These are phyloP conservation scores for Frankliniella fusca DNA, from an alignment of 2,888 invertebrate species.

Conservation along the genomic window DNA sequence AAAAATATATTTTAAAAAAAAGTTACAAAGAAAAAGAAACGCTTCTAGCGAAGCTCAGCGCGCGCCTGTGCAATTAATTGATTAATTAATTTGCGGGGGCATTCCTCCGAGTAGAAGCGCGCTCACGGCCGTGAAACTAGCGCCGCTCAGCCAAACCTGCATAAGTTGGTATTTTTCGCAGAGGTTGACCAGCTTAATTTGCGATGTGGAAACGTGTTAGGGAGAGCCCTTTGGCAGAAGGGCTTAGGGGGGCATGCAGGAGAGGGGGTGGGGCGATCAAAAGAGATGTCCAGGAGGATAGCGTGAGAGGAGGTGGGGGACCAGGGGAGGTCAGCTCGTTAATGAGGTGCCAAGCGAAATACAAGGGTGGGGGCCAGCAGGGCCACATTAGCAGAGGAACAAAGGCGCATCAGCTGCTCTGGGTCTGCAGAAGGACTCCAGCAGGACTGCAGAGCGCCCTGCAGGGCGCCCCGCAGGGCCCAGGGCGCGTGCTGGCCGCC, in stretches of 20 bases:
- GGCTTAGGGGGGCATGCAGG: too few species aligned
- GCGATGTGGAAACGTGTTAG: too few species aligned
- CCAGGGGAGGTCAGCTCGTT: neutral
- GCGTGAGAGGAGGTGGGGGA: neutral
- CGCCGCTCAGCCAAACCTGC: too few species aligned
- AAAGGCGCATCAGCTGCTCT: neutral
- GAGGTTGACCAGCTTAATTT: too few species aligned
- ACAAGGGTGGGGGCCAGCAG: neutral
- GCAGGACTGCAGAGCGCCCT: too few species aligned
- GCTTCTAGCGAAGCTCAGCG: too few species aligned
- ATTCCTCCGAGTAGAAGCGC: too few species aligned
- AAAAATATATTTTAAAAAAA: neutral
- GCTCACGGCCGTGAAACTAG: too few species aligned
- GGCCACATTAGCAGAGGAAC: neutral
- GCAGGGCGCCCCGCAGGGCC: neutral
- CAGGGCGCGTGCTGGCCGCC: neutral
- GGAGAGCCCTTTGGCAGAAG: too few species aligned
- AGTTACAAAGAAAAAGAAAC: neutral
- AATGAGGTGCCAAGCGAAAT: constrained; percentile 16
- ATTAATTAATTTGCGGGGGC: too few species aligned
- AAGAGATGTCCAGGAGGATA: neutral
- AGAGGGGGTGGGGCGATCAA: neutral
- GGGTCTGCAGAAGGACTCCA: neutral
- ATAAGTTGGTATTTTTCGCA: too few species aligned
- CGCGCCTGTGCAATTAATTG: too few species aligned